Evolutionary conservation across 2,797 vertebrate species (phyloP).

Genomic region (Sebastes cheni): DNA sequence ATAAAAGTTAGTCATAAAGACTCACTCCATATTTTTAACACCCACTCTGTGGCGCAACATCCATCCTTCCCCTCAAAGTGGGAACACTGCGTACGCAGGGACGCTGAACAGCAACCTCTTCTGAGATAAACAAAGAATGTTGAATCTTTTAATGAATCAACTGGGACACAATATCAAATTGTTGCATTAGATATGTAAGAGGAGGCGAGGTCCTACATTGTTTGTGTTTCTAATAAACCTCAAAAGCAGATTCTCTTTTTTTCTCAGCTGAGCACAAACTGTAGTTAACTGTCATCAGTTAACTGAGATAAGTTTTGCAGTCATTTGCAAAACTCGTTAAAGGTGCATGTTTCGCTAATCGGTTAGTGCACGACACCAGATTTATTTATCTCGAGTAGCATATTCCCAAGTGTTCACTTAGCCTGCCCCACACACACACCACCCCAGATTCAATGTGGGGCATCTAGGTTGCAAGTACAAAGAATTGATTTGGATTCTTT

Average conservation of each 20-base stretch:
- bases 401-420: conserved; percentile 14
- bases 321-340: conserved; percentile 12
- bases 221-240: background rate
- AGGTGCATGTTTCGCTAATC: conserved; percentile 23
- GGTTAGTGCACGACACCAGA: conserved; percentile 22
- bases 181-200: background rate
- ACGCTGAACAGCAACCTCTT: background rate
- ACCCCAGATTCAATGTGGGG: conserved; percentile 18
- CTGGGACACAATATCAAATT: background rate
- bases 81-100: conserved; percentile 5
- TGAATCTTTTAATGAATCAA: background rate
- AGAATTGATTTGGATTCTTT: conserved; percentile 84
- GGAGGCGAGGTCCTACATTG: background rate
- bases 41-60: background rate
- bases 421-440: background rate
- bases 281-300: conserved; percentile 5
- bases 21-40: conserved; percentile 43
- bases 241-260: background rate
- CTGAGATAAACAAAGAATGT: background rate
- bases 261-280: conserved; percentile 24
- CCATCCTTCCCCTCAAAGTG: background rate
- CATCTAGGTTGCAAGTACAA: conserved; percentile 69
- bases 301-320: conserved; percentile 29
- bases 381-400: conserved; percentile 28
- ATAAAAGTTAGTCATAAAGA: conserved; percentile 56